phyloP scores from a whole-genome alignment of 2,888 invertebrate genomes.

The Ptychoptera contaminata region DNA sequence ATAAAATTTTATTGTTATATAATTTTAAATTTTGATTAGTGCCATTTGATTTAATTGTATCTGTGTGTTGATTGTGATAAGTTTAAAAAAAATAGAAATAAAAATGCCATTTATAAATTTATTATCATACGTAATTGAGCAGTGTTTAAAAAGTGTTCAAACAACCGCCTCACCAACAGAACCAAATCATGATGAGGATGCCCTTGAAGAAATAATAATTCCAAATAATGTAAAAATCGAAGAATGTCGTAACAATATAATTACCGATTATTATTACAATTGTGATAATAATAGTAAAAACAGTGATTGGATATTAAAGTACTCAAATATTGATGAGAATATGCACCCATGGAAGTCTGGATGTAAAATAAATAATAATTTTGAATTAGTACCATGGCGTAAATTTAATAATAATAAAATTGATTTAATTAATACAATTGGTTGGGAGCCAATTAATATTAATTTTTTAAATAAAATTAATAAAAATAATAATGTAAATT shows the following conservation, averaged over 20 bases:
- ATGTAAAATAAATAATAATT: constrained; percentile 14
- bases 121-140: too few relatives aligned
- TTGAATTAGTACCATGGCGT: constrained; percentile 29
- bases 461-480: constrained; percentile 1
- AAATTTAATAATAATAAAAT: constrained; percentile 15
- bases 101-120: too few relatives aligned
- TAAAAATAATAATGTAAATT: not conserved
- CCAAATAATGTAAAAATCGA: not conserved
- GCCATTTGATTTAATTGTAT: too few relatives aligned
- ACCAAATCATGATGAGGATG: not conserved
- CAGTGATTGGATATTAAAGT: constrained; percentile 25
- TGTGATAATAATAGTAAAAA: not conserved
- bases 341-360: constrained; percentile 25
- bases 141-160: too few relatives aligned
- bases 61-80: too few relatives aligned
- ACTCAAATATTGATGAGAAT: constrained; percentile 21
- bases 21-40: too few relatives aligned
- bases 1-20: too few relatives aligned
- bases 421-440: constrained; percentile 18
- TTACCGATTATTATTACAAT: constrained; percentile 2
- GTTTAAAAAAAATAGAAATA: too few relatives aligned
- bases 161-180: too few relatives aligned
- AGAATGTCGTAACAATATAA: constrained; percentile 7
- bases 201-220: not conserved
- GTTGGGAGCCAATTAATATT: constrained; percentile 16